phyloP scores from a whole-genome alignment of 2,888 invertebrate genomes.

The Sinotaia quadrata region DNA sequence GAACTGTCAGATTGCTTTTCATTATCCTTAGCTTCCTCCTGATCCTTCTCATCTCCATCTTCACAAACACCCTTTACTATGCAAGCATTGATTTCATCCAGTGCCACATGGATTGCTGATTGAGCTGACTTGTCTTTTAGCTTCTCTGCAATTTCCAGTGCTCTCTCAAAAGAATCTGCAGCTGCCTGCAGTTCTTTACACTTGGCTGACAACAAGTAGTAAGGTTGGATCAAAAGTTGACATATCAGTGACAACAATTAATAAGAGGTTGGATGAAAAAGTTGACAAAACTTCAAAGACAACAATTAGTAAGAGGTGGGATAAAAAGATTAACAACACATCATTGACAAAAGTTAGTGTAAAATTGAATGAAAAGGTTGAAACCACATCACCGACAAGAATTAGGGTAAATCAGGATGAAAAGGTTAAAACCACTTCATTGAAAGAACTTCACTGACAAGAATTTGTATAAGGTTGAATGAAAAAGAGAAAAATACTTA shows the following conservation, averaged over 20 bases:
- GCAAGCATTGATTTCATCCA: slow-evolving; percentile 62
- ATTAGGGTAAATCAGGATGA: too few relatives aligned
- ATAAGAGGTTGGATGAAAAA: not conserved
- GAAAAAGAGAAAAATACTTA: too few relatives aligned
- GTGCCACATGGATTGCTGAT: slow-evolving; percentile 66
- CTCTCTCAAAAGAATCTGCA: slow-evolving; percentile 64
- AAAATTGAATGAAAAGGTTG: too few relatives aligned
- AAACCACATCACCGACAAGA: too few relatives aligned
- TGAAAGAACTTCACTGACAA: too few relatives aligned
- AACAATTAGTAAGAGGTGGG: too few relatives aligned
- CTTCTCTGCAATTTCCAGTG: slow-evolving; percentile 63
- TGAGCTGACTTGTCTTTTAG: slow-evolving; percentile 64
- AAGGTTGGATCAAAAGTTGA: not conserved
- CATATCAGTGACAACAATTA: not conserved
- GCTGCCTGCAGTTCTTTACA: slow-evolving; percentile 62
- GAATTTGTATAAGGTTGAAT: too few relatives aligned
- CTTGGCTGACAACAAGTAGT: slow-evolving; percentile 62
- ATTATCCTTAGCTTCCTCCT: slow-evolving; percentile 2
- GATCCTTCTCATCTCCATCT: slow-evolving; percentile 42
- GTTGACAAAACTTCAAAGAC: too few relatives aligned
- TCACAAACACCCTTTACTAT: slow-evolving; percentile 53
- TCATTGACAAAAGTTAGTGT: too few relatives aligned
- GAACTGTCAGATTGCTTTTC: slow-evolving; percentile 6
- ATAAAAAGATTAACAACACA: too few relatives aligned
- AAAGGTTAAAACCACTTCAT: too few relatives aligned